Base-by-base conservation (phyloP, 2,113 vertebrate species). In the Paracanthobrama guichenoti region DNA sequence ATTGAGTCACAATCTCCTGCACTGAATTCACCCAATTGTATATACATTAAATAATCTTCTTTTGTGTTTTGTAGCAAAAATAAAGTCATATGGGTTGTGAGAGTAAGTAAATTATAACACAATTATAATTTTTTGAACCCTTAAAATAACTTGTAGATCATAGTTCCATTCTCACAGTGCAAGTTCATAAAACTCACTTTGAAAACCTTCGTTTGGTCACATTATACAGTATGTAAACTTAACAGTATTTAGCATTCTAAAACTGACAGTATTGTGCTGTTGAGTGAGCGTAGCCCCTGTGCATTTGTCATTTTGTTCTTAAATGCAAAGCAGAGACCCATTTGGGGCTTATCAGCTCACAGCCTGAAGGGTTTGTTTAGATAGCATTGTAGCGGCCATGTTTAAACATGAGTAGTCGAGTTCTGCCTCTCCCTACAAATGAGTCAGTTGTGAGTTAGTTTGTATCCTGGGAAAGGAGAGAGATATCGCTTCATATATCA, bases 341-440 rank as follows among this genome's bases (percentile, higher is more conserved):
- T 84, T n/a, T 31, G 31, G 42, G 28, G 67, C 85, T 87, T 87
- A 88, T 87, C 85, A 60, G 85, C 26, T 62, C 57, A 55, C 26
- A 71, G 75, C 85, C 83, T 85, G 80, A 85, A 88, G 83, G 85
- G 72, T 81, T 76, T 88, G 83, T 88, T 88, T 87, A 87, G 85
- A 85, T 88, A 88, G 74, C 60, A 46, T 48, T 67, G 85, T 80
- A 76, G 69, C 18, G 12, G 60, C 83, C 76, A 88, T 88, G 85
- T 88, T 85, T 88, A 88, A 85, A 88, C 83, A 87, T 88, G 83
- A 88, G 83, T 59, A 83, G 83, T 72, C 3, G 31, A 79, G 69
- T 35, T 66, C 62, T 76, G 79, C 60, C 26, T 77, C 72, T 85
- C 83, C 85, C 80, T 87, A 64, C 85, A 84, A 88, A 88, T 88